Evolutionary conservation across 2,797 vertebrate genomes (phyloP), one percentile per base, ranked within the genome.

Genomic region (Sebastes cheni): DNA sequence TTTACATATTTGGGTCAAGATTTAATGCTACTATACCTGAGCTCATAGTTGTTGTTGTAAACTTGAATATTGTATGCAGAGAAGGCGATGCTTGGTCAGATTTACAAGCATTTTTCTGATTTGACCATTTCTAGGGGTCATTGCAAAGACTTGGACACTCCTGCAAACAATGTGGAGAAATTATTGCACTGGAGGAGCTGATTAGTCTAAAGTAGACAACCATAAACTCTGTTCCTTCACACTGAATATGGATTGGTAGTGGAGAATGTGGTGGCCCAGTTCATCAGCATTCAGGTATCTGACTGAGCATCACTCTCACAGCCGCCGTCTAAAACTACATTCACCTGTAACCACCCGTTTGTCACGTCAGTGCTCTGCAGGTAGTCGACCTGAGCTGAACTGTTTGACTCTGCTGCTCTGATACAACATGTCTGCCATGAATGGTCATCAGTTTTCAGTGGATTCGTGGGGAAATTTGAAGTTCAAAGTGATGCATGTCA

Each of bases 401-500:
- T 70, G n/a, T 16, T 79, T 54, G 56, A 18, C 72, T 59, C 66
- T 27, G 60, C 66, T 25, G 60, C 25, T 80, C 65, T 59, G 58
- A 56, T 25, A 20, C 29, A 56, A 46, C 61, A 60, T 8, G 27
- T 67, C 62, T 52, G 72, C 76, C 77, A 72, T 81, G 79, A 69
- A 74, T 54, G 84, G 56, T 78, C 68, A 3, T 78, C 70, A 74
- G 86, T 12, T 30, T 29, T 75, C 54, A 68, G 74, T 73, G 72
- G 67, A 71, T 54, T 79, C 4, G 58, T 72, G 71, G 69, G 64
- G 42, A 36, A 50, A 39, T 59, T 74, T 83, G 25, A 74, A 70
- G 61, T 82, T 81, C 64, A 66, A 62, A 89, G 86, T 91, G 86
- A 93, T 90, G 86, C 93, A 91, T 82, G 86, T 87, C 84, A 88